phyloP scores from a whole-genome alignment of 2,888 invertebrate genomes.

The Syritta pipiens region DNA sequence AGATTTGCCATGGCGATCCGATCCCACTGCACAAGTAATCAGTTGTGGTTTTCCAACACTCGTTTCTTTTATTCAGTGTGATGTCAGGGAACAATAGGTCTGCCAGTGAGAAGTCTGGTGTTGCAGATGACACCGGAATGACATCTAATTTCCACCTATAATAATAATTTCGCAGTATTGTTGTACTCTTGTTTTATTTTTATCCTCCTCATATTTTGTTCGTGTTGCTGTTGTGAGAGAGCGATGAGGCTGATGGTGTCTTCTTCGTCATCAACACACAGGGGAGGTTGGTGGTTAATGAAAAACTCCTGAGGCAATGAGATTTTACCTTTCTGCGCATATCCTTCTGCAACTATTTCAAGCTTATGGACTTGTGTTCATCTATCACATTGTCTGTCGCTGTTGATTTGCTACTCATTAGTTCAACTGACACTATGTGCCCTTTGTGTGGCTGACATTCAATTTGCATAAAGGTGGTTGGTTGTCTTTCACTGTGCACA shows the following conservation, averaged over 20 bases:
- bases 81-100: constrained; percentile 61
- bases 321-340: constrained; percentile 52
- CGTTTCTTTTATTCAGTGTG: constrained; percentile 38
- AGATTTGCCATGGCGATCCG: constrained; percentile 30
- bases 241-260: no score
- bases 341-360: neutral
- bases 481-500: neutral
- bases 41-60: constrained; percentile 57
- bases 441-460: constrained; percentile 36
- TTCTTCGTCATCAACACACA: constrained; percentile 32
- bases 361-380: neutral
- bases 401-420: constrained; percentile 51
- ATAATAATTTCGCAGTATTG: constrained; percentile 66
- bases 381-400: constrained; percentile 29
- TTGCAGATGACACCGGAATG: constrained; percentile 67
- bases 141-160: constrained; percentile 69
- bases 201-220: constrained; percentile 1
- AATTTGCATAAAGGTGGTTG: constrained; percentile 62
- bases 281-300: constrained; percentile 37
- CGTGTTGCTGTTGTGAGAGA: constrained; percentile 3
- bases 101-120: constrained; percentile 58
- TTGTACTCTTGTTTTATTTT: constrained; percentile 54
- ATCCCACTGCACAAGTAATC: constrained; percentile 60
- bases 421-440: constrained; percentile 29
- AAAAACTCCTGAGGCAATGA: constrained; percentile 43